phyloP scores from a whole-genome alignment of 2,113 vertebrate species.

The Panthera leo region DNA sequence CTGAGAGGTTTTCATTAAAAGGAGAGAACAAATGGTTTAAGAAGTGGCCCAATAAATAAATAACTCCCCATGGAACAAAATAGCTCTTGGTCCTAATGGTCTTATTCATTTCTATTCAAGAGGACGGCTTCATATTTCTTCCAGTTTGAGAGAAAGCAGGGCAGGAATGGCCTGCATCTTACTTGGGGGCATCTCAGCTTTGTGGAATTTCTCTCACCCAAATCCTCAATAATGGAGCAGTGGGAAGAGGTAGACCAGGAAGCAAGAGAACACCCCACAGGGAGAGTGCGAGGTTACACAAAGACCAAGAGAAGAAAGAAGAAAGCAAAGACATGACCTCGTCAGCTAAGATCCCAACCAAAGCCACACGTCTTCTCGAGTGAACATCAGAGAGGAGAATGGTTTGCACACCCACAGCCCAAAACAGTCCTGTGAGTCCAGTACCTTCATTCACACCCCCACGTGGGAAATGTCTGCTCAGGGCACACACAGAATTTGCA shows the following conservation, averaged over 20 bases:
- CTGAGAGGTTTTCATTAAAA: constrained; percentile 57
- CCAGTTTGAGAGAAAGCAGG: not conserved
- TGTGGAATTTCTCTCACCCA: not conserved
- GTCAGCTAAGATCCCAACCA: not conserved
- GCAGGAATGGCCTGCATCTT: not conserved
- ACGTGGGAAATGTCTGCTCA: rapidly evolving
- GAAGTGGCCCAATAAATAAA: not conserved
- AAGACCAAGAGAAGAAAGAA: not conserved
- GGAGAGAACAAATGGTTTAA: constrained; percentile 5
- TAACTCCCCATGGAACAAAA: not conserved
- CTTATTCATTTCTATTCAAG: not conserved
- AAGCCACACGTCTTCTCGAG: not conserved
- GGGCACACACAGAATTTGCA: not conserved
- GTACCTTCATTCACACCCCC: not conserved
- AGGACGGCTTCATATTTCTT: not conserved
- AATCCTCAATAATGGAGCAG: not conserved
- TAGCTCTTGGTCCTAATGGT: not conserved
- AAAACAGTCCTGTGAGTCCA: not conserved
- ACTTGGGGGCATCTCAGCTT: not conserved
- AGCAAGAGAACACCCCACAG: not conserved
- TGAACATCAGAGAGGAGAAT: not conserved
- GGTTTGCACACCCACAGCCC: not conserved
- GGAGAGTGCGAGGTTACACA: not conserved
- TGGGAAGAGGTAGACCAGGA: not conserved
- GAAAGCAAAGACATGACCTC: not conserved